Evolutionary conservation across 2,888 invertebrate genomes (phyloP).

Genomic region (Lithophane socia): DNA sequence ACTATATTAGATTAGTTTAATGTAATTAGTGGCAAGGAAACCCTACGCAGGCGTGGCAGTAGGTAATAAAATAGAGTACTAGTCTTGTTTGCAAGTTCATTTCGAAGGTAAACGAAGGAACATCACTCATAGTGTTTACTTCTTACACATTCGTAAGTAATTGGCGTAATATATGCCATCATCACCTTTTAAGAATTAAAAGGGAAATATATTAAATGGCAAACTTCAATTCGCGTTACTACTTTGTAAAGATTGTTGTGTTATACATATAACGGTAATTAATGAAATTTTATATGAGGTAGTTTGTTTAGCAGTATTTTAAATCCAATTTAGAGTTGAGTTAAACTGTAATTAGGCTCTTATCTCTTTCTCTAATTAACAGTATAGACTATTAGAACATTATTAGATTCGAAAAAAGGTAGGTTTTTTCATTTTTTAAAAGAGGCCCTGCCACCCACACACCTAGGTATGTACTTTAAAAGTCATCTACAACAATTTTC

Average conservation of each 20-base stretch:
- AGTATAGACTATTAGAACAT: background rate
- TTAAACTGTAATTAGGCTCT: background rate
- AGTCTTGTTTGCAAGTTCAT: constrained; percentile 29
- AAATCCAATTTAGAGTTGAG: background rate
- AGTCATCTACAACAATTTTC: background rate
- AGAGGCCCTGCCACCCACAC: too few relatives aligned
- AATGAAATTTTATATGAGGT: background rate
- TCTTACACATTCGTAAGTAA: constrained; percentile 8
- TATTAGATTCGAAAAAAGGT: background rate
- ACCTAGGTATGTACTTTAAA: background rate
- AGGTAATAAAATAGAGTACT: constrained; percentile 19
- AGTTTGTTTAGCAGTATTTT: background rate
- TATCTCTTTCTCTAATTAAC: background rate
- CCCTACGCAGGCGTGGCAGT: constrained; percentile 41
- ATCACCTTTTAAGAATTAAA: background rate
- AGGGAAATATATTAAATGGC: background rate
- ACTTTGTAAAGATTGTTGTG: background rate
- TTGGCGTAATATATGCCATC: background rate
- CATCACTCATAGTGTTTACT: constrained; percentile 27
- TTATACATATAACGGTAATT: background rate
- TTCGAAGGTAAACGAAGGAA: constrained; percentile 22
- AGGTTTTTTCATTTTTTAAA: too few relatives aligned
- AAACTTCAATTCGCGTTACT: background rate
- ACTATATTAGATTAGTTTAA: constrained; percentile 49
- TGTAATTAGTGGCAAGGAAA: constrained; percentile 45